Evolutionary conservation across 2,113 vertebrate species (phyloP).

Genomic region (Bombycilla garrulus): DNA sequence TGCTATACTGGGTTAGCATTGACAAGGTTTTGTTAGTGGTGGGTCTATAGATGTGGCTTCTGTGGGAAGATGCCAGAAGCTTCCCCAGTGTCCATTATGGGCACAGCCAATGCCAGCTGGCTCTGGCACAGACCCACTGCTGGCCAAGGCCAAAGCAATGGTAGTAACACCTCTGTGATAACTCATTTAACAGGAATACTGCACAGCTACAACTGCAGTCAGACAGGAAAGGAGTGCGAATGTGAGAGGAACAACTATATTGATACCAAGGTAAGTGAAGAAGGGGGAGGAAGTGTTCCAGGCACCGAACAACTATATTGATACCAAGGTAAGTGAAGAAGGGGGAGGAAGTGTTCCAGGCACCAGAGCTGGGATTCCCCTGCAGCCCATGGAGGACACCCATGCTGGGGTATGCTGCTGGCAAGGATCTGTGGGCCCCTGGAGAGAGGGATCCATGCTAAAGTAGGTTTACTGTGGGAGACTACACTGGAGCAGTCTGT

Average conservation of each 20-base stretch:
- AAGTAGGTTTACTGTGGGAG: neutral
- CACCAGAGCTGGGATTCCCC: neutral
- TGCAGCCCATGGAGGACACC: neutral
- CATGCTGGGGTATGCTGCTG: neutral
- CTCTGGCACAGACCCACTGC: neutral
- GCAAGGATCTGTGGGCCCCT: neutral
- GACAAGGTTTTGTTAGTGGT: neutral
- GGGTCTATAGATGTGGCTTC: neutral
- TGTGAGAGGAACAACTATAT: neutral
- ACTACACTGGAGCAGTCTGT: neutral
- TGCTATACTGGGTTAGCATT: neutral
- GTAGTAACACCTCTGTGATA: too few species aligned
- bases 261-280: neutral
- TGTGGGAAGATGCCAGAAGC: neutral
- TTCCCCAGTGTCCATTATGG: neutral
- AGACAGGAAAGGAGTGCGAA: neutral
- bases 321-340: neutral
- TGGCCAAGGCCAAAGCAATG: neutral
- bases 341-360: neutral
- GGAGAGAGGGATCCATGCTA: neutral
- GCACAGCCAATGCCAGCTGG: neutral
- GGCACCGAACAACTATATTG: neutral
- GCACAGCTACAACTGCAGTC: neutral
- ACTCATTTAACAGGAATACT: neutral
- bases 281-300: neutral